Base-by-base conservation (phyloP, 2,888 invertebrate genomes). In the Rotaria magnacalcarata region DNA sequence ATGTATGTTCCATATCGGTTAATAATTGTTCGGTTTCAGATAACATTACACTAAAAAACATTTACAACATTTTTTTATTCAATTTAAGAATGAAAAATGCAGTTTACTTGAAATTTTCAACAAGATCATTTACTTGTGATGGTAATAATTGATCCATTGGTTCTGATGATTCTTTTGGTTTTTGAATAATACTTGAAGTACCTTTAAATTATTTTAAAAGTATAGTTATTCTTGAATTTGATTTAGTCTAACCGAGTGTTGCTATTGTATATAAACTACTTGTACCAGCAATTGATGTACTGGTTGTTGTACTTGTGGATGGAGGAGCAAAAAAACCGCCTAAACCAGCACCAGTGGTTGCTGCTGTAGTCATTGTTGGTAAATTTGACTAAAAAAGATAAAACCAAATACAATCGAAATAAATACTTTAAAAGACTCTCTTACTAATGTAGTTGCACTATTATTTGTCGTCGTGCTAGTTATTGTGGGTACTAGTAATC, bases 141-240 rank as follows among this genome's bases (percentile, higher is more conserved):
- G 80, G 80, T 80, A 80, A 80, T 80, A 47, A n/a, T 80, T 80
- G 80, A 80, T 80, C 80, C 47, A 80, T 43, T 47, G 80, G 80
- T 47, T 80, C 80, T n/a, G 80, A 47, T 47, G 80, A 80, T 80
- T 80, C 80, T 80, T 80, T 80, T 4, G 80, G 80, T 47, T 80
- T 80, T n/a, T 43, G 80, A 80, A n/a, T n/a, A 21, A 47, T 24
- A 80, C 43, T n/a, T 21, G 80, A n/a, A 8, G 47, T 24, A 80
- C 47, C 47, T 47, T 47, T 21, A 75, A 11, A 10, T 11, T 50
- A 14, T 50, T 14, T 11, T 21, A 43, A 21, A 41, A 19, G n/a
- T 4, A 67, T 34, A 5, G 8, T 3, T 34, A 14, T 67, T 19
- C 3, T 19, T 67, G 19, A 27, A 24, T 67, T 41, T 4, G 21